Conservation (phyloP, 2,797 vertebrate species). For the Pelodytes ibericus region DNA sequence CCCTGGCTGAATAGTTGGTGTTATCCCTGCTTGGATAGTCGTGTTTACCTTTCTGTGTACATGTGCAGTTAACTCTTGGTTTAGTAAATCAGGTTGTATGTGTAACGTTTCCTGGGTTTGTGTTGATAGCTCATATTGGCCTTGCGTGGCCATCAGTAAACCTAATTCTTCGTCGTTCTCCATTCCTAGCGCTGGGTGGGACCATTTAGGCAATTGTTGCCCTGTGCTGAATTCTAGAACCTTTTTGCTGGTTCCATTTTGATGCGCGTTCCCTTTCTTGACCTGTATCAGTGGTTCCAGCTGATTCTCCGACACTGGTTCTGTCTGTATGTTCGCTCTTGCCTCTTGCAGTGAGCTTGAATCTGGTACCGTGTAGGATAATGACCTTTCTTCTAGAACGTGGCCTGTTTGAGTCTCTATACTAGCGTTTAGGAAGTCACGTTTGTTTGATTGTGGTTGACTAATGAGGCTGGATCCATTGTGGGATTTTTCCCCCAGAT, state of each 20-base stretch:
- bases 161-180: background rate
- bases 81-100: background rate
- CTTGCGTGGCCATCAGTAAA: background rate
- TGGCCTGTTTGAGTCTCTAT: background rate
- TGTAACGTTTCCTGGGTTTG: background rate
- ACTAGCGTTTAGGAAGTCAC: background rate
- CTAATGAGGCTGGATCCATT: background rate
- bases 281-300: background rate
- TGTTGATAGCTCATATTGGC: background rate
- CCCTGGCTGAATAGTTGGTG: background rate
- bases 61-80: background rate
- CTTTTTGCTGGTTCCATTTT: background rate
- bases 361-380: too few relatives aligned
- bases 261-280: background rate
- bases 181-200: background rate
- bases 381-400: background rate
- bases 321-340: background rate
- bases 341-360: background rate
- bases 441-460: background rate
- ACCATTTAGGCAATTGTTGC: background rate
- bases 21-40: background rate
- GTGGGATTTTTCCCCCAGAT: background rate
- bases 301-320: background rate
- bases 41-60: background rate
- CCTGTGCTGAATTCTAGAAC: background rate